These are phyloP conservation scores for Acronicta leporina DNA, from an alignment of 2,888 invertebrate species.

Conservation along the genomic window DNA sequence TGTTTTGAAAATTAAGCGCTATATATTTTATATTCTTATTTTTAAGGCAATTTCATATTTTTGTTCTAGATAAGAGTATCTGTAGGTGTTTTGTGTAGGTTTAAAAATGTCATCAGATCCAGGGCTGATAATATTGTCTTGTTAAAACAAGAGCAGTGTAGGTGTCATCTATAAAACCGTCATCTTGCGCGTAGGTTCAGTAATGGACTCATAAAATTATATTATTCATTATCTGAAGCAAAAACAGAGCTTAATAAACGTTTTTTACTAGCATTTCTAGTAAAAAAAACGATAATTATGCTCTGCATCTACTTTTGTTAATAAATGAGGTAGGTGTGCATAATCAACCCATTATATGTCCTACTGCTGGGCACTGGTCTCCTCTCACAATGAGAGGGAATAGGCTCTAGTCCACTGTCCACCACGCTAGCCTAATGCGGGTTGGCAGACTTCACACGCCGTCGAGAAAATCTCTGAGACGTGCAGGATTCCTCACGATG, in stretches of 20 bases:
- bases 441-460: no score
- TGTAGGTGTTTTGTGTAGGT: conserved; percentile 62
- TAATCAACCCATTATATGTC: no score
- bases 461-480: no score
- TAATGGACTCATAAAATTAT: conserved; percentile 37
- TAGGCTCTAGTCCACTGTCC: no score
- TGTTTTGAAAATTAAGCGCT: no score
- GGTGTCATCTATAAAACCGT: conserved; percentile 60
- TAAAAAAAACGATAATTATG: no score
- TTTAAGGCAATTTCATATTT: no score
- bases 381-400: no score
- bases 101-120: conserved; percentile 59
- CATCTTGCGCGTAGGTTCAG: conserved; percentile 41
- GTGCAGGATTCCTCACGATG: no score
- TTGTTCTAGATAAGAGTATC: not conserved
- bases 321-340: not conserved
- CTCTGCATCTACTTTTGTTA: not conserved
- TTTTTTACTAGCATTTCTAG: not conserved
- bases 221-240: not conserved
- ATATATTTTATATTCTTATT: no score
- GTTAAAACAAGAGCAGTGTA: conserved; percentile 53
- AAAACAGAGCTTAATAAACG: not conserved
- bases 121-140: conserved; percentile 52
- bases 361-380: no score
- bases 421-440: no score